A percentile compares a stretch with the other conserved stretches of the same genome.
These are phyloP conservation scores for Pyrgilauda ruficollis DNA, from an alignment of 2,113 vertebrate species.

Conservation along the genomic window DNA sequence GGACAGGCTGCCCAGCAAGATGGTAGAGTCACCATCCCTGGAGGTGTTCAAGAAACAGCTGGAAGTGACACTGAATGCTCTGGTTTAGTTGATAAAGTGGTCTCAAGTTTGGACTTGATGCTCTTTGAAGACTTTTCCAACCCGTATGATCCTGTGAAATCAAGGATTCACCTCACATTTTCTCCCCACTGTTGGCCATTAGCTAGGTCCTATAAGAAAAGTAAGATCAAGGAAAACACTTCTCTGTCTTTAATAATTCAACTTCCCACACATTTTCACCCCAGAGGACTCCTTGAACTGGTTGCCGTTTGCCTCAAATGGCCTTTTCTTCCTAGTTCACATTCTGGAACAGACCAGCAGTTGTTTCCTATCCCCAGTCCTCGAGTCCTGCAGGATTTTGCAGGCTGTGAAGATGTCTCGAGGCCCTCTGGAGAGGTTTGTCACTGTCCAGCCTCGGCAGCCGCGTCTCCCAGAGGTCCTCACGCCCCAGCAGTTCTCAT, in stretches of 20 bases:
- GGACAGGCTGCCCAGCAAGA: background rate
- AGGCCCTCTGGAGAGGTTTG: background rate
- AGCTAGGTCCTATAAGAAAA: background rate
- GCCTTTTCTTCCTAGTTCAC: background rate
- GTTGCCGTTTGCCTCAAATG: background rate
- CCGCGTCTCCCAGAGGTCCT: background rate
- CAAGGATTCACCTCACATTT: background rate
- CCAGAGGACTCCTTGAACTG: background rate
- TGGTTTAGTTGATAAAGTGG: background rate
- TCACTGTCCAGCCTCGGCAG: background rate
- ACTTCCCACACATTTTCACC: background rate
- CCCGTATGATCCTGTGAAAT: background rate
- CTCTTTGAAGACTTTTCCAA: background rate
- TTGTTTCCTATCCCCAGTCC: background rate
- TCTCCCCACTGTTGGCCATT: background rate
- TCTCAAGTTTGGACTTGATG: background rate
- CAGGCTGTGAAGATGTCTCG: background rate
- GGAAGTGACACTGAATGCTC: background rate
- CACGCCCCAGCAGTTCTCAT: background rate
- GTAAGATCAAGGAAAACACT: background rate
- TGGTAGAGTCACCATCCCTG: background rate
- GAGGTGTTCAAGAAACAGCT: background rate
- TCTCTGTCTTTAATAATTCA: background rate
- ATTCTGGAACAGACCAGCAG: background rate
- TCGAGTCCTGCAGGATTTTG: background rate